Evolutionary conservation across 2,113 vertebrate species (phyloP).

Genomic region (Hippopotamus amphibius): DNA sequence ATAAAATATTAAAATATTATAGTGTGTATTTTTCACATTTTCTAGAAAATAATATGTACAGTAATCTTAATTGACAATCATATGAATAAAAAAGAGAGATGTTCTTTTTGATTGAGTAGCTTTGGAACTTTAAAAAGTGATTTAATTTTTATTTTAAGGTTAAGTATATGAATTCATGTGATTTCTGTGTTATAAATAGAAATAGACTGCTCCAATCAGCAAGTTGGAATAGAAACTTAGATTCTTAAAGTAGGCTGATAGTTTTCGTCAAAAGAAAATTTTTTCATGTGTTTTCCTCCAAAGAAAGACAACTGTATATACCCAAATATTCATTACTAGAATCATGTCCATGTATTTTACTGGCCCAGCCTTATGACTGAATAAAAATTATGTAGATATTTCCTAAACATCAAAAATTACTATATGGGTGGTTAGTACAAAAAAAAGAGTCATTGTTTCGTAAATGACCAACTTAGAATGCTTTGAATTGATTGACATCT

Average conservation of each 20-base stretch:
- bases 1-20: neutral
- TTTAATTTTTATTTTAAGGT: slow-evolving; percentile 45
- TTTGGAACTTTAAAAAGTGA: slow-evolving; percentile 34
- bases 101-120: neutral
- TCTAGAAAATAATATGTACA: neutral
- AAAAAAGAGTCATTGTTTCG: slow-evolving; percentile 24
- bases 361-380: neutral
- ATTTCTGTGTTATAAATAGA: slow-evolving; percentile 52
- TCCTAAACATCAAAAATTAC: slow-evolving; percentile 28
- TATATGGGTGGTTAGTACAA: neutral
- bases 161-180: neutral
- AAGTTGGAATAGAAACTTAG: slow-evolving; percentile 10
- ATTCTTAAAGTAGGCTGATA: neutral
- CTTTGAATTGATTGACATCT: neutral
- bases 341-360: neutral
- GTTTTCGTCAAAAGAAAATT: slow-evolving; percentile 12
- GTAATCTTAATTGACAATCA: neutral
- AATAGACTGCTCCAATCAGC: neutral
- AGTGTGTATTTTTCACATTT: neutral
- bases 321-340: neutral
- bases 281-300: neutral
- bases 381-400: neutral
- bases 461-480: slow-evolving; percentile 37
- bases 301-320: neutral
- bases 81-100: neutral